Evolutionary conservation across 2,888 invertebrate genomes (phyloP).

Genomic region (Epistrophe eligans): DNA sequence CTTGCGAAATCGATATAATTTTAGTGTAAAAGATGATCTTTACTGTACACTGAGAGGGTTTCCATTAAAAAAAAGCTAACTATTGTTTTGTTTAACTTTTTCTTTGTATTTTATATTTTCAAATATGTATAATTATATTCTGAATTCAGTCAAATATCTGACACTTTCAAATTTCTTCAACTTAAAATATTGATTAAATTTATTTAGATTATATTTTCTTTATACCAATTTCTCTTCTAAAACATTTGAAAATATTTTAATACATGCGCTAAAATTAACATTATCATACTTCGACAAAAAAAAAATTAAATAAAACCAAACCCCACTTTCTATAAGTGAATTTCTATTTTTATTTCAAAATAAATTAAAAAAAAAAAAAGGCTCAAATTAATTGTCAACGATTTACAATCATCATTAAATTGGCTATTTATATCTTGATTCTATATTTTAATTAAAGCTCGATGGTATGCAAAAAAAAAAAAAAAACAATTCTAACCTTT

Average conservation of each 20-base stretch:
- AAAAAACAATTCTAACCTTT: slow-evolving; percentile 18
- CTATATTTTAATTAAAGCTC: slow-evolving; percentile 8
- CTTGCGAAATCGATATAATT: too few species aligned
- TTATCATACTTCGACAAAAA: background rate
- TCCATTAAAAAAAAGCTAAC: too few species aligned
- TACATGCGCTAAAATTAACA: background rate
- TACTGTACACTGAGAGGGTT: too few species aligned
- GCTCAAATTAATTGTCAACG: slow-evolving; percentile 10
- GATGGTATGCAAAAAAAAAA: slow-evolving; percentile 23
- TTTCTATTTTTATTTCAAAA: slow-evolving; percentile 9
- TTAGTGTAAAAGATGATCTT: too few species aligned
- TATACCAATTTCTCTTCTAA: background rate
- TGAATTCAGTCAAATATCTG: background rate
- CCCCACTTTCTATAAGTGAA: slow-evolving; percentile 25
- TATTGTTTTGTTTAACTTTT: too few species aligned
- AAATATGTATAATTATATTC: too few species aligned
- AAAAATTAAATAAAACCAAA: slow-evolving; percentile 9
- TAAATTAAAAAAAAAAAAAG: slow-evolving; percentile 11
- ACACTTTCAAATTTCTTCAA: background rate
- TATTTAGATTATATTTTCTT: background rate
- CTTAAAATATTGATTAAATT: background rate
- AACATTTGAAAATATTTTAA: background rate
- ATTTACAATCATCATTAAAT: slow-evolving; percentile 30
- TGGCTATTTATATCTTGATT: slow-evolving; percentile 15
- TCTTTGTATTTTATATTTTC: too few species aligned